Base-by-base conservation (phyloP, 2,113 vertebrate genomes). In the Girardinichthys multiradiatus region DNA sequence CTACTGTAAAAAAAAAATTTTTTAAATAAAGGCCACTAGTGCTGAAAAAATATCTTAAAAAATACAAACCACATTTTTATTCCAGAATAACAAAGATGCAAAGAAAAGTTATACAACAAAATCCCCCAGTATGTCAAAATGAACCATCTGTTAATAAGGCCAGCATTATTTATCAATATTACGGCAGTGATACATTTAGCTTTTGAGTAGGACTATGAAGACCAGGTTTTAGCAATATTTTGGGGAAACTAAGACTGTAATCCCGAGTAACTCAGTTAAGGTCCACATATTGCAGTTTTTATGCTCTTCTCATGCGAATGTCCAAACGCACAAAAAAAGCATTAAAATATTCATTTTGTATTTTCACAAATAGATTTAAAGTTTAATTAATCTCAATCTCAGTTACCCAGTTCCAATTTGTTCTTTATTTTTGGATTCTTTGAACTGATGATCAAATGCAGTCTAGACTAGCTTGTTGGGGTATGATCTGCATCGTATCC, bases 21-120 rank as follows among this genome's bases (percentile, higher is more conserved):
- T n/a, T n/a, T n/a, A n/a, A n/a, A n/a, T n/a, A n/a, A n/a, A n/a
- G n/a, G n/a, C n/a, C n/a, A n/a, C n/a, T n/a, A n/a, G n/a, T n/a
- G n/a, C n/a, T n/a, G n/a, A n/a, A n/a, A n/a, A n/a, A n/a, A n/a
- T n/a, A n/a, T n/a, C n/a, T n/a, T n/a, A n/a, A 79, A 86, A 12
- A 77, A 63, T 35, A 76, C 75, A 77, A 42, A 42, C 15, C 39
- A 5, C 14, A 21, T 24, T 21, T 9, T 24, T 19, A 51, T 24
- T 21, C 21, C 48, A 51, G 7, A 10, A 51, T 21, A 24, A 51
- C 6, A 51, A 21, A 24, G 17, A 48, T 24, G 14, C 6, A 48
- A 17, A 5, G 19, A 14, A n/a, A 19, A 51, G 48, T 21, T 51
- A 51, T 7, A 24, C 21, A 42, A 42, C 39, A 9, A 51, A 42